Evolutionary conservation across 2,113 vertebrate species (phyloP).

Genomic region (Sakesphorus luctuosus): DNA sequence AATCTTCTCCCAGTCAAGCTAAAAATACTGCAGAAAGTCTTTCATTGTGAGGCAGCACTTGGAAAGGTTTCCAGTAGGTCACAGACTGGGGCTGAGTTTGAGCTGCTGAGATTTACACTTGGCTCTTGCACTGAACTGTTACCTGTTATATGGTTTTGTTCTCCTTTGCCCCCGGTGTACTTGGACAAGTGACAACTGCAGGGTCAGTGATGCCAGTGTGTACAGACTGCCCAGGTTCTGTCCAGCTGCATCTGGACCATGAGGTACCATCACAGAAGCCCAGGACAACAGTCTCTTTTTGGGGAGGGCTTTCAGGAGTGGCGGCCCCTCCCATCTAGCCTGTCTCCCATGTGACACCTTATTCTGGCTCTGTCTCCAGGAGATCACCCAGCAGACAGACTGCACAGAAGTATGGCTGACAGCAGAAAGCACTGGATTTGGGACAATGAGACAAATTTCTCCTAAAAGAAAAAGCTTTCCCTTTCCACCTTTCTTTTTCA

Average conservation of each 20-base stretch:
- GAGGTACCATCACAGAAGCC: not conserved
- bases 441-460: not conserved
- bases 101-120: not conserved
- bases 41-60: not conserved
- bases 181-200: accelerated
- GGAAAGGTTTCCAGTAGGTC: constrained; percentile 6
- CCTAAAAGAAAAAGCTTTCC: not conserved
- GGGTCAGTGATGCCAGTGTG: not conserved
- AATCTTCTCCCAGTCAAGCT: not conserved
- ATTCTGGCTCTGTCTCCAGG: not conserved
- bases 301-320: not conserved
- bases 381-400: not conserved
- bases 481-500: not conserved
- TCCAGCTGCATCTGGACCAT: not conserved
- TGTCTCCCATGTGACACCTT: not conserved
- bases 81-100: not conserved
- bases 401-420: not conserved
- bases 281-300: not conserved
- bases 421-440: not conserved
- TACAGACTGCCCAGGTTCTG: not conserved
- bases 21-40: not conserved
- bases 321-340: not conserved
- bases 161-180: not conserved
- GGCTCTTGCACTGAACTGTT: not conserved
- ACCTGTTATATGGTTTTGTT: not conserved